These are phyloP conservation scores for Drosophila asahinai DNA, from an alignment of 1,140 invertebrate genomes.

Conservation along the genomic window DNA sequence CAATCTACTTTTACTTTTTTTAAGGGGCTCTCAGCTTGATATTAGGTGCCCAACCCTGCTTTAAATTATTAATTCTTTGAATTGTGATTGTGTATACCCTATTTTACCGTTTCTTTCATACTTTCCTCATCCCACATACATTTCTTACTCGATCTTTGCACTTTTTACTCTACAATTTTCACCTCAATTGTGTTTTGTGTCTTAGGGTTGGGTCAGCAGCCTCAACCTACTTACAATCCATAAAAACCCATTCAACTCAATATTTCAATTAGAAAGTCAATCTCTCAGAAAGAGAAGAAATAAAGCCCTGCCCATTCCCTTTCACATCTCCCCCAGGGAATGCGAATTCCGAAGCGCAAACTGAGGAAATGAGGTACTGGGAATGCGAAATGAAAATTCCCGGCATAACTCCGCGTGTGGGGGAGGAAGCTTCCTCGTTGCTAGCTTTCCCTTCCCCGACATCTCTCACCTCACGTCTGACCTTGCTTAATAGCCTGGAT, in stretches of 20 bases:
- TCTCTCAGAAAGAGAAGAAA: conserved; percentile 16
- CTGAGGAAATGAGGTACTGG: background rate
- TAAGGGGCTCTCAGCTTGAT: background rate
- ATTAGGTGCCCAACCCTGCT: background rate
- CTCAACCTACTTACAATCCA: conserved; percentile 3
- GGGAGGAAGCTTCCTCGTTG: background rate
- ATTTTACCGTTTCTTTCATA: background rate
- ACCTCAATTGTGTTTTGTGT: background rate
- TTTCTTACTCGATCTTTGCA: background rate
- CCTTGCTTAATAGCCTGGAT: conserved; percentile 25
- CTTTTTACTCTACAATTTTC: conserved; percentile 5
- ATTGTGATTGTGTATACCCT: background rate
- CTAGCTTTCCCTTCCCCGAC: background rate
- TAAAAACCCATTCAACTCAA: conserved; percentile 16
- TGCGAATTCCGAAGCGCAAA: conserved; percentile 5
- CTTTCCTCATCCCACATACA: background rate
- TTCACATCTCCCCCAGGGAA: conserved; percentile 22
- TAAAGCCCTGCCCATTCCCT: conserved; percentile 8
- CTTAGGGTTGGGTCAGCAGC: conserved; percentile 18
- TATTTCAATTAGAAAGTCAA: conserved; percentile 53
- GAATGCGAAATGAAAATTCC: conserved; percentile 32
- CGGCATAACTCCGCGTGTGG: conserved; percentile 22
- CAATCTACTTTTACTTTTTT: background rate
- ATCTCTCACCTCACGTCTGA: conserved; percentile 3
- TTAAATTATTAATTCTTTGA: too few species aligned